These are phyloP conservation scores for Lepus americanus DNA, from an alignment of 2,113 vertebrate genomes.

Conservation along the genomic window DNA sequence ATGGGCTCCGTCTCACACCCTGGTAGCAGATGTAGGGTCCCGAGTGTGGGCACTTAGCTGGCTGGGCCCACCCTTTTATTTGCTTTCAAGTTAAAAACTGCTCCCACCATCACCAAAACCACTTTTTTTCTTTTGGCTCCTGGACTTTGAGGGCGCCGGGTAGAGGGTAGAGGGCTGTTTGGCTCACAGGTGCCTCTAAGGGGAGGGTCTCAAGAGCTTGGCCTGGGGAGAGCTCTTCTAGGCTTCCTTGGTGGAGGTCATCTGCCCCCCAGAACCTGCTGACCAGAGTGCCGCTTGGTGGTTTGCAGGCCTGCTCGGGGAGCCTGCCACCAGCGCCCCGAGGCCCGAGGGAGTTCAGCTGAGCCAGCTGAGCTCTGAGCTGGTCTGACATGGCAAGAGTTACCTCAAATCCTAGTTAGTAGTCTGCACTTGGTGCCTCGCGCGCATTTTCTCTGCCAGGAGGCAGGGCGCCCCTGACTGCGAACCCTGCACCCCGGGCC, in stretches of 20 bases:
- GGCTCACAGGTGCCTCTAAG: too few species aligned
- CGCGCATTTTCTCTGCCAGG: too few species aligned
- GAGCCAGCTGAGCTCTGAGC: constrained; percentile 61
- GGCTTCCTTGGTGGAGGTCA: too few species aligned
- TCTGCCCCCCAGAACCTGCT: too few species aligned
- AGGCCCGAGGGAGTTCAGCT: too few species aligned
- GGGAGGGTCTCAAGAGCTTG: too few species aligned
- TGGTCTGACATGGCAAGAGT: constrained; percentile 80
- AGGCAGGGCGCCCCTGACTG: too few species aligned
- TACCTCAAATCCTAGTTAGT: constrained; percentile 84
- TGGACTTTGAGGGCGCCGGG: constrained; percentile 3
- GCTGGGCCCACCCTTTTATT: not conserved
- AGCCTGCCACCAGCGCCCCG: too few species aligned
- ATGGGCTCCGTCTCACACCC: not conserved
- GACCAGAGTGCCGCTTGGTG: too few species aligned
- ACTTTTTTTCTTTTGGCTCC: not conserved
- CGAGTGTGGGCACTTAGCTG: not conserved
- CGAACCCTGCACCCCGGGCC: not conserved
- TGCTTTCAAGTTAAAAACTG: constrained; percentile 19
- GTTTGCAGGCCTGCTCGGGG: too few species aligned
- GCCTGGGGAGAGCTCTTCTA: too few species aligned
- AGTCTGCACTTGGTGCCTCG: constrained; percentile 81
- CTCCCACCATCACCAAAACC: not conserved
- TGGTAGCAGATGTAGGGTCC: not conserved
- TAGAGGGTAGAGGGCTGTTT: not conserved